phyloP scores from a whole-genome alignment of 2,797 vertebrate genomes.

The Gymnothorax javanicus region DNA sequence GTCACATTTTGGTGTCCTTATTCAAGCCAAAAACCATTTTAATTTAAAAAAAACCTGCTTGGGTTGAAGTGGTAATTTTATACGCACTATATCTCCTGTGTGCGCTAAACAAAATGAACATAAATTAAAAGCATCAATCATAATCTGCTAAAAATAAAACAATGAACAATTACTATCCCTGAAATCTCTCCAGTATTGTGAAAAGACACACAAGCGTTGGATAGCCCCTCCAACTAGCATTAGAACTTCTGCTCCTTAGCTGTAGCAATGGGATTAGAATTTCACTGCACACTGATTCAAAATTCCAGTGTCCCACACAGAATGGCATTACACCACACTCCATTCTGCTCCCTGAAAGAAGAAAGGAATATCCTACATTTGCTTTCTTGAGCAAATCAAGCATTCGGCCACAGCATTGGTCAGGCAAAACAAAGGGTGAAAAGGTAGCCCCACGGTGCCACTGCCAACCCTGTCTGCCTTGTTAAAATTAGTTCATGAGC shows the following conservation, averaged over 20 bases:
- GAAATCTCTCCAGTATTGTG: no score
- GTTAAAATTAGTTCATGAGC: background rate
- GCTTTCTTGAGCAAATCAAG: constrained; percentile 8
- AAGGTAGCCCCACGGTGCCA: background rate
- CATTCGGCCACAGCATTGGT: background rate
- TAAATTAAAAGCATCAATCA: no score
- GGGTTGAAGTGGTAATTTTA: no score
- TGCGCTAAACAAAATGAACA: no score
- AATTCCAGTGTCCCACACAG: constrained; percentile 36
- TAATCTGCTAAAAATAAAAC: no score
- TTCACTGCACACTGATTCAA: constrained; percentile 35
- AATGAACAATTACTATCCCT: no score
- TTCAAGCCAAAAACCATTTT: no score
- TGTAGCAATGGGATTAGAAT: constrained; percentile 41
- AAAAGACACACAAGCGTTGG: background rate
- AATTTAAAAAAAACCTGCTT: no score
- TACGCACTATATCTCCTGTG: no score
- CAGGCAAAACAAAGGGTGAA: background rate
- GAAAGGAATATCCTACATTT: constrained; percentile 22
- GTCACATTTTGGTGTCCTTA: no score
- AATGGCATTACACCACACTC: constrained; percentile 18
- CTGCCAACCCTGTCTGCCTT: background rate
- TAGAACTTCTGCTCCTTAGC: constrained; percentile 31
- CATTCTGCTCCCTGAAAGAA: constrained; percentile 7
- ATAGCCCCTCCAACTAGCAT: constrained; percentile 30